A percentile compares a stretch with the other conserved stretches of the same genome.
These are phyloP conservation scores for Pycnomerus fuliginosus DNA, from an alignment of 2,888 invertebrate species.

Conservation along the genomic window DNA sequence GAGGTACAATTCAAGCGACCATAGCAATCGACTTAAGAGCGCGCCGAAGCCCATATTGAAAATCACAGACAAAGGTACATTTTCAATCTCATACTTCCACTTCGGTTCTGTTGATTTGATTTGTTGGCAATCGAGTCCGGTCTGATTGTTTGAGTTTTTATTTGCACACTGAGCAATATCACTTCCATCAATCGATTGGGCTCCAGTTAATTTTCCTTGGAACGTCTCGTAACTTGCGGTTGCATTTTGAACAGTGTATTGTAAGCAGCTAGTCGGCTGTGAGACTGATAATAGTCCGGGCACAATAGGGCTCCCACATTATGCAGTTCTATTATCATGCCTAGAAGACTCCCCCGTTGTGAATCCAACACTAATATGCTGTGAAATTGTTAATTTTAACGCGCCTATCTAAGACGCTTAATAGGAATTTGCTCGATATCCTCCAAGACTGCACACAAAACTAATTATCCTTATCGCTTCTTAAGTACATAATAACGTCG, in stretches of 20 bases:
- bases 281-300: constrained; percentile 38
- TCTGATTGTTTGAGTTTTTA: constrained; percentile 40
- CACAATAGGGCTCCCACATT: constrained; percentile 19
- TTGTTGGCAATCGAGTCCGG: constrained; percentile 44
- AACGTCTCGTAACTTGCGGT: constrained; percentile 35
- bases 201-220: constrained; percentile 34
- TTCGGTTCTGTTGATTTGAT: constrained; percentile 40
- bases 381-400: constrained; percentile 39
- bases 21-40: constrained; percentile 41
- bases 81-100: constrained; percentile 42
- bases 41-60: constrained; percentile 40
- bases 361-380: constrained; percentile 28
- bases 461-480: constrained; percentile 39
- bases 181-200: constrained; percentile 27
- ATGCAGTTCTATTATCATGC: constrained; percentile 22
- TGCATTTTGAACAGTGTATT: constrained; percentile 35
- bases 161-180: constrained; percentile 26
- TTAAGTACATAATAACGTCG: constrained; percentile 39
- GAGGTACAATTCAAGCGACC: constrained; percentile 38
- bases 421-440: constrained; percentile 39
- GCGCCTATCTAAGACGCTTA: constrained; percentile 35
- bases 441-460: constrained; percentile 37
- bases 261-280: constrained; percentile 41
- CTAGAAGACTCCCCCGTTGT: not conserved
- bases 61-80: constrained; percentile 45